Evolutionary conservation across 2,113 vertebrate genomes (phyloP).

Genomic region (Pelmatolapia mariae): DNA sequence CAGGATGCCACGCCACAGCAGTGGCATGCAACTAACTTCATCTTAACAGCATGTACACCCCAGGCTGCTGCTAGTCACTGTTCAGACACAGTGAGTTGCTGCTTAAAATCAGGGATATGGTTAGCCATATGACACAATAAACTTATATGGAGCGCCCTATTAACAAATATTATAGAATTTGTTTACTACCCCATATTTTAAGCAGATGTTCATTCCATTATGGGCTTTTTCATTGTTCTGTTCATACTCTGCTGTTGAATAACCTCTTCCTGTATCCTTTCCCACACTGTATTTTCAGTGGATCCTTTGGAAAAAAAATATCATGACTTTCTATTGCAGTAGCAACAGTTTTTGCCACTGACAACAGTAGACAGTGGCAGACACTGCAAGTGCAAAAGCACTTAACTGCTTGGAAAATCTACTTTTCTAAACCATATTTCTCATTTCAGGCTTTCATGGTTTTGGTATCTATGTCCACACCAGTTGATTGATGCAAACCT

Average conservation of each 20-base stretch:
- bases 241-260: background rate
- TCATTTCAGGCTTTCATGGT: background rate
- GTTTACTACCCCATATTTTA: background rate
- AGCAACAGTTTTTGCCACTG: background rate
- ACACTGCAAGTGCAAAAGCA: background rate
- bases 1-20: background rate
- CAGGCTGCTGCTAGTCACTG: background rate
- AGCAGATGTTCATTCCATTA: background rate
- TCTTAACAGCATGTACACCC: background rate
- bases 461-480: background rate
- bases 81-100: background rate
- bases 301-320: background rate
- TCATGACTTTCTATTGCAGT: background rate
- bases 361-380: background rate
- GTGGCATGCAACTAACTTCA: background rate
- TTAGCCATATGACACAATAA: background rate
- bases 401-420: background rate
- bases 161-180: background rate
- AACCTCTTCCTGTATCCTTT: background rate
- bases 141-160: background rate
- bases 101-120: background rate
- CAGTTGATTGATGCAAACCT: slow-evolving; percentile 9
- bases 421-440: background rate
- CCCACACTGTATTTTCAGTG: background rate
- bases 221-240: background rate